Conservation (phyloP, 2,797 vertebrate species). For the Myotis planiceps region DNA sequence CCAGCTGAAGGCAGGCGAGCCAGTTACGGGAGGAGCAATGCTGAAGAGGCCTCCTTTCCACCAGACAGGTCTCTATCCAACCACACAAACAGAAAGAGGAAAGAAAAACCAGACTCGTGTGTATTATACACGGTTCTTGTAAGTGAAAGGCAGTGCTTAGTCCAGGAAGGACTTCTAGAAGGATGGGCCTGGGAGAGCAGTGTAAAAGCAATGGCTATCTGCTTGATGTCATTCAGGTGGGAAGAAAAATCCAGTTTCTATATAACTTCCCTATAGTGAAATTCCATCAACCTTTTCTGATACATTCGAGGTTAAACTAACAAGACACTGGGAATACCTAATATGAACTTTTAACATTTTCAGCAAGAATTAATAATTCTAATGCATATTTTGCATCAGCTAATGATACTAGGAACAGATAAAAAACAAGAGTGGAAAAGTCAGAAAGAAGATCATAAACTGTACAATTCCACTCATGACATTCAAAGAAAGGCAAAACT, state of each 20-base stretch:
- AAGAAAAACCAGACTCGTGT: not conserved
- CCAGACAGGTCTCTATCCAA: not conserved
- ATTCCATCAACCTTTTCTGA: not conserved
- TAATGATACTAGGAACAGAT: not conserved
- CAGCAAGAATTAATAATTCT: not conserved
- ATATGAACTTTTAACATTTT: not conserved
- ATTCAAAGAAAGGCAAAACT: not conserved
- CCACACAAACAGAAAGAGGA: not conserved
- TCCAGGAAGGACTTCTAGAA: not conserved
- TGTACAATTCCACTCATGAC: not conserved
- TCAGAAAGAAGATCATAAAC: not conserved
- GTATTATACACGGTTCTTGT: not conserved
- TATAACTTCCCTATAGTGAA: not conserved
- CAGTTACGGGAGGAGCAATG: fast-evolving
- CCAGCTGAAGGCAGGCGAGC: not conserved
- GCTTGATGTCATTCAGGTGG: not conserved
- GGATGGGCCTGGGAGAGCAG: not conserved
- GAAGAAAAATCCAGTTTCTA: not conserved
- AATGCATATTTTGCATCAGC: not conserved
- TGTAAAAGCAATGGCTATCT: not conserved
- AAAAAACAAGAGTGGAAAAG: not conserved
- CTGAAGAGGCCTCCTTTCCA: not conserved
- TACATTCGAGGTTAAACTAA: not conserved
- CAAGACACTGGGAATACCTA: not conserved
- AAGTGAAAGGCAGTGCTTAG: not conserved